Evolutionary conservation across 2,888 invertebrate genomes (phyloP).

Genomic region (Tanypteryx hageni): DNA sequence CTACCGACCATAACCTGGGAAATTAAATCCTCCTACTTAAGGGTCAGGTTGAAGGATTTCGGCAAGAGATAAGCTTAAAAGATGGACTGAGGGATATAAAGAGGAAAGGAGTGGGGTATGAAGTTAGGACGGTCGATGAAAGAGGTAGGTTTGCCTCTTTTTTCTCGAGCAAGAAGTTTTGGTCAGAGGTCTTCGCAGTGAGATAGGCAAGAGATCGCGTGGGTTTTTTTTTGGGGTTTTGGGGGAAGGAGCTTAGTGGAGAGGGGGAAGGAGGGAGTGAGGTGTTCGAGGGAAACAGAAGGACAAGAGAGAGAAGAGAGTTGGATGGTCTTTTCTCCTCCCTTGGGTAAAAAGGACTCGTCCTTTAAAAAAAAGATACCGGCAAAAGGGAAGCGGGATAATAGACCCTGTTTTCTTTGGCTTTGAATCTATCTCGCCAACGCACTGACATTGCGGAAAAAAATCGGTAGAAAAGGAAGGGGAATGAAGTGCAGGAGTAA

Average conservation of each 20-base stretch:
- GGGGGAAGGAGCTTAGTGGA: background rate
- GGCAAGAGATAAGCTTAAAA: conserved; percentile 13
- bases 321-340: background rate
- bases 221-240: background rate
- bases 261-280: background rate
- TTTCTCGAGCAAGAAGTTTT: background rate
- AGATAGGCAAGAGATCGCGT: background rate
- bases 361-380: background rate
- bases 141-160: background rate
- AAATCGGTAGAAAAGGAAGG: background rate
- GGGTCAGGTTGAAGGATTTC: conserved; percentile 12
- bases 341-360: conserved; percentile 6
- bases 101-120: background rate
- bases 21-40: background rate
- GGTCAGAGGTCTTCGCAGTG: background rate
- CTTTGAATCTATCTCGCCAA: background rate
- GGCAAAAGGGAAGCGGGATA: conserved; percentile 4
- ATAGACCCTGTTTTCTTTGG: conserved; percentile 24
- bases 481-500: background rate
- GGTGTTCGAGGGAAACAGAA: background rate
- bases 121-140: background rate
- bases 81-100: conserved; percentile 10
- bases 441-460: background rate
- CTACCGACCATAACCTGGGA: conserved; percentile 4
- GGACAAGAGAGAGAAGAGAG: background rate